Percentiles rank a stretch among this genome's conserved stretches.
Evolutionary conservation across 2,113 vertebrate species (phyloP).

Genomic region (Indicator maculatus): DNA sequence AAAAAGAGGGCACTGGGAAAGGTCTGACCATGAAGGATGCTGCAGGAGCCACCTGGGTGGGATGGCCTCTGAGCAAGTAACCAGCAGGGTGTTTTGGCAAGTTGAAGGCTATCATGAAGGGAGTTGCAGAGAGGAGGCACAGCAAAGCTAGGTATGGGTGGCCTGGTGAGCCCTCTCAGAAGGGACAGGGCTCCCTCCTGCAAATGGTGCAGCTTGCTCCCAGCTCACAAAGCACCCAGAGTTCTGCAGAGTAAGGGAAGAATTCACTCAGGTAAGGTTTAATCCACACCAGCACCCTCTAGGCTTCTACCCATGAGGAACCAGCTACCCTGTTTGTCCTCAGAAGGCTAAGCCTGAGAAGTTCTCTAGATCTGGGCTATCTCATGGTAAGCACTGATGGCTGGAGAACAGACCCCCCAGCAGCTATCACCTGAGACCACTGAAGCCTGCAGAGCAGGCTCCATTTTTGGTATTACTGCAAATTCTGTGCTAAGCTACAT

Average conservation of each 20-base stretch:
- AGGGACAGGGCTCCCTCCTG: background rate
- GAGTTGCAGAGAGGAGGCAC: background rate
- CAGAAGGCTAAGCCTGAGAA: rapidly evolving
- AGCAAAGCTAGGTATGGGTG: background rate
- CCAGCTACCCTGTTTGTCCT: background rate
- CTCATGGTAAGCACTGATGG: background rate
- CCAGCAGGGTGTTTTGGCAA: background rate
- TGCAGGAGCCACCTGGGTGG: background rate
- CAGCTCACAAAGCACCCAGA: background rate
- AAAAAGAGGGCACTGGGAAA: background rate
- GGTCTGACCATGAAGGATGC: background rate
- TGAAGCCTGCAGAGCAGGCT: background rate
- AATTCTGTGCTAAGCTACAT: background rate
- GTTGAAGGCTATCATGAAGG: background rate
- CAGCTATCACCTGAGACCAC: background rate
- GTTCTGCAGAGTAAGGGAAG: background rate
- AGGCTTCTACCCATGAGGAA: rapidly evolving
- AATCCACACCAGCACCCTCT: background rate
- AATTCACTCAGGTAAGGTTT: background rate
- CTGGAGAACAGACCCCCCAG: background rate
- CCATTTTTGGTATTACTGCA: background rate
- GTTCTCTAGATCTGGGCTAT: background rate
- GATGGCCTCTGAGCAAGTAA: background rate
- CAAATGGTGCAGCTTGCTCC: background rate
- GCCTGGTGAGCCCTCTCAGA: rapidly evolving